Evolutionary conservation across 2,113 vertebrate species (phyloP).

Genomic region (Catharus minimus): DNA sequence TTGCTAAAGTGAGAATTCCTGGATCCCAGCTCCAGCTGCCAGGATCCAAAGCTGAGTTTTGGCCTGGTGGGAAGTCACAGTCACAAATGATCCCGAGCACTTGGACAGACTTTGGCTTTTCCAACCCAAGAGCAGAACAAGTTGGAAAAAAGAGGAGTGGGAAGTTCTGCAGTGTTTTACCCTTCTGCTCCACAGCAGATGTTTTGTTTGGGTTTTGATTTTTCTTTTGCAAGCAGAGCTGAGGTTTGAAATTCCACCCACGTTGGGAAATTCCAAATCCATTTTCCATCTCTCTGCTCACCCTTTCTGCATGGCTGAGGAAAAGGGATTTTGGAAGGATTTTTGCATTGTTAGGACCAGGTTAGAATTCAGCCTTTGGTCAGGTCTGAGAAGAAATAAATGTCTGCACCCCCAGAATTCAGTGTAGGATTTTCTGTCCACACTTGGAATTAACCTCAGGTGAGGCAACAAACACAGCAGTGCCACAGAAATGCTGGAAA

Average conservation of each 20-base stretch:
- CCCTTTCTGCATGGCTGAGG: not conserved
- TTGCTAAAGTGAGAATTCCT: not conserved
- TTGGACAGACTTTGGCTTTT: not conserved
- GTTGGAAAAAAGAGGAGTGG: not conserved
- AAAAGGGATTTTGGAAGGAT: not conserved
- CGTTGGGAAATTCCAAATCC: not conserved
- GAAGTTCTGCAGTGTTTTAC: not conserved
- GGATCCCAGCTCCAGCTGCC: not conserved
- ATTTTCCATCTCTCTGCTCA: not conserved
- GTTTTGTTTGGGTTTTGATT: not conserved
- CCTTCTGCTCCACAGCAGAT: not conserved
- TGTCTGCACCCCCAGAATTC: not conserved
- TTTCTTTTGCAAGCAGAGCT: not conserved
- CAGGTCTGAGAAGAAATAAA: not conserved
- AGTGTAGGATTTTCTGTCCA: not conserved
- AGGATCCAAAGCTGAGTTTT: not conserved
- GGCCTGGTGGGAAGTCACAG: not conserved
- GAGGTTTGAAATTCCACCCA: not conserved
- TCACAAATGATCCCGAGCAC: rapidly evolving
- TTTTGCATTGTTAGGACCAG: not conserved
- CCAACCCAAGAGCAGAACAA: not conserved
- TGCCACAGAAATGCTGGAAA: not conserved
- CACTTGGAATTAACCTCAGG: not conserved
- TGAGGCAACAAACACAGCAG: not conserved
- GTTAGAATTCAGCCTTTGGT: not conserved